Percentiles rank a stretch among this genome's conserved stretches.
These are phyloP conservation scores for Acipenser ruthenus DNA, from an alignment of 2,797 vertebrate species.

Conservation along the genomic window DNA sequence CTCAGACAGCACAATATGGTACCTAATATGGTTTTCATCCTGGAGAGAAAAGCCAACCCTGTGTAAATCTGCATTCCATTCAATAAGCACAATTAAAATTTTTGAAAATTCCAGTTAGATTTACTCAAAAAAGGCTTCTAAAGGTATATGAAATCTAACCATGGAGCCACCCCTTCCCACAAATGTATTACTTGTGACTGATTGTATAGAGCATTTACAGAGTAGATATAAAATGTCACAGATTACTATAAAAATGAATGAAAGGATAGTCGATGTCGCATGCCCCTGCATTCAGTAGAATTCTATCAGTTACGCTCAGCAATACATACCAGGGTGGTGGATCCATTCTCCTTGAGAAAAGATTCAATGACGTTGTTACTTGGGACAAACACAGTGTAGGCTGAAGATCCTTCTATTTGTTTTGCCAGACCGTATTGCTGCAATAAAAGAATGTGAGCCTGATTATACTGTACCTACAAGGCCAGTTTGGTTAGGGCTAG, in stretches of 20 bases:
- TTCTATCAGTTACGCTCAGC: not conserved
- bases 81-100: too few species aligned
- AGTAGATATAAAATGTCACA: not conserved
- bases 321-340: conserved; percentile 60
- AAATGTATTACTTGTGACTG: too few species aligned
- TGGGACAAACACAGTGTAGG: conserved; percentile 82
- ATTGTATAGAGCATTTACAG: too few species aligned
- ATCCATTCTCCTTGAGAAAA: conserved; percentile 58
- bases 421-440: conserved; percentile 72
- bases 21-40: conserved; percentile 66
- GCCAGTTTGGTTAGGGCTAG: too few species aligned
- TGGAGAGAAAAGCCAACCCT: conserved; percentile 31
- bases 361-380: conserved; percentile 62
- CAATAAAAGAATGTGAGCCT: conserved; percentile 1
- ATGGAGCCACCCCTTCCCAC: too few species aligned
- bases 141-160: too few species aligned
- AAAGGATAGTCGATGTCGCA: too few species aligned
- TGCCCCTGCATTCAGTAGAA: not conserved
- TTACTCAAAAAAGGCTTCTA: too few species aligned
- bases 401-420: conserved; percentile 52
- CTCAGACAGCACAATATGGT: conserved; percentile 70
- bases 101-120: too few species aligned
- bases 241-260: too few species aligned
- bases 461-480: too few species aligned
- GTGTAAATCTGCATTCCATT: not conserved